Evolutionary conservation across 2,888 invertebrate genomes (phyloP), one percentile per base, ranked within the genome.

Genomic region (Heliconius ismenius): DNA sequence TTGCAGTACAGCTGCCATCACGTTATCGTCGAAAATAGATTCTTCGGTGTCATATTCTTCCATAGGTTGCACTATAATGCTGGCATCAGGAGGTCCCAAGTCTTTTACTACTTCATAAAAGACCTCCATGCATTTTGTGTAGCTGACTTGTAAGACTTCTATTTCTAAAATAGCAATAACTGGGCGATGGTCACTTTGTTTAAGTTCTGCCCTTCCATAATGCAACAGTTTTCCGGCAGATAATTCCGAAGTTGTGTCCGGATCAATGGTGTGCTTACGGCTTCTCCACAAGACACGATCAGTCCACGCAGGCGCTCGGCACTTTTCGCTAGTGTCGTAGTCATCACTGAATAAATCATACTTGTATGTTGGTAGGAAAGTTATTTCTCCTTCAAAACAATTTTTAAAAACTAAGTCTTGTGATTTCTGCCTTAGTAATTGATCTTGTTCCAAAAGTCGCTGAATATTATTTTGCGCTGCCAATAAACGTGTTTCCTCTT

Each of bases 321-420:
- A 97, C 91, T 99, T 99, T 89, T 99, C 99, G 87, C 99, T 99
- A 0, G 99, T 99, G 89, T 99, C 99, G 88, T 99, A 99, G 91
- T 99, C 99, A 89, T 99, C 98, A 84, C 98, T 99, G 89, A 99
- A 99, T 76, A 99, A 94, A 93, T 99, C 99, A 88, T 99, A 99
- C 89, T 99, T 99, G 90, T 99, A 99, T 0, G 99, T 99, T 0
- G 99, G 99, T 21, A 98, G 96, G 89, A 99, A 99, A 67, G 95
- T 96, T 54, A 99, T 96, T 74, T 97, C 96, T 0, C 98, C 99
- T 94, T 99, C 99, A 75, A 96, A 95, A 88, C 98, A 99, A 85
- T 98, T 98, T 86, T 97, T 97, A 87, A 99, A 99, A 3, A 98
- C 98, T 86, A 97, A 96, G 32, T 96, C 97, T 80, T 96, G 96